Base-by-base conservation (phyloP, 2,888 invertebrate genomes). In the Brachylomia viminalis region DNA sequence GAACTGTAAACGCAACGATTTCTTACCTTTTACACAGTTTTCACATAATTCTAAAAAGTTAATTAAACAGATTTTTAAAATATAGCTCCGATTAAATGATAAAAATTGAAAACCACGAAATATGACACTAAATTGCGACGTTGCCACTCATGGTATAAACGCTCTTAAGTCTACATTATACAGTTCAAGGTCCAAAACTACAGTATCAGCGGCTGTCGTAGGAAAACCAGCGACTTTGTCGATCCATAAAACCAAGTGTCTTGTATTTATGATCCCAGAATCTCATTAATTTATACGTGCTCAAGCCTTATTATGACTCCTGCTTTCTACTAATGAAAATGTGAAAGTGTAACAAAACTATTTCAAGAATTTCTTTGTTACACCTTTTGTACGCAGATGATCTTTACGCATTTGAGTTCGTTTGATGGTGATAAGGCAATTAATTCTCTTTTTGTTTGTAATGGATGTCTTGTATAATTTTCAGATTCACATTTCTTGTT, bases 351-450 rank as follows among this genome's bases (percentile, higher is more conserved):
- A 72, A 52, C 59, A 56, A 10, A 59, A 52, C 42, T n/a, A 68
- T 85, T 75, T 81, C 20, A 75, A 76, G 47, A 71, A 86, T 71
- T 76, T 78, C 72, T 72, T 83, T 78, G 61, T 83, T 81, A 77
- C 33, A 49, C 23, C 20, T 42, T 71, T 20, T n/a, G 13, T 66
- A 54, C 15, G 38, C 45, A 38, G 33, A 59, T 42, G 27, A 65
- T 71, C 47, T 68, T 69, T 58, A 72, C 20, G 68, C 17, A 33
- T 68, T 52, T 7, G 15, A 52, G 10, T 49, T 30, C n/a, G 5
- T 56, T 33, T 49, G 27, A 45, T 64, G 6, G 49, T 45, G 6
- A 45, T 33, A 17, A 52, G 5, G 13, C 20, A 79, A 58, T 45
- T 49, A 68, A 6, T 7, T 67, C 15, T n/a, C 3, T 17, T 27